phyloP scores from a whole-genome alignment of 2,888 invertebrate species.

The Teleogryllus oceanicus region DNA sequence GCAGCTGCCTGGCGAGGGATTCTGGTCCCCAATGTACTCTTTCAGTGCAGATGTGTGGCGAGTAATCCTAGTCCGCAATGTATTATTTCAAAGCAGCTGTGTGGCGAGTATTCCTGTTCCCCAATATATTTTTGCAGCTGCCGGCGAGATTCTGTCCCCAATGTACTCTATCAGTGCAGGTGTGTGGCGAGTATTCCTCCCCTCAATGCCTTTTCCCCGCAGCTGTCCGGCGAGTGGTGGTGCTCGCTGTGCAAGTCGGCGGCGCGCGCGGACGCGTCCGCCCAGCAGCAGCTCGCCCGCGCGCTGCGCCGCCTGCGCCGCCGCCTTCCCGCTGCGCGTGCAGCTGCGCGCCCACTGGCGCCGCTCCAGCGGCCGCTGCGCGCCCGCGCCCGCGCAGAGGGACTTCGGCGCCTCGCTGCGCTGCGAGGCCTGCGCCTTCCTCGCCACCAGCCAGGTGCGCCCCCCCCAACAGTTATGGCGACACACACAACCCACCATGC shows the following conservation, averaged over 20 bases:
- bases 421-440: constrained; percentile 59
- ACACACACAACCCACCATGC: not conserved
- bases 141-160: no score
- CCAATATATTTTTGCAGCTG: no score
- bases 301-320: constrained; percentile 63
- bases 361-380: constrained; percentile 52
- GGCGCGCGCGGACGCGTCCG: constrained; percentile 56
- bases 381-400: constrained; percentile 55
- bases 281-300: constrained; percentile 49
- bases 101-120: no score
- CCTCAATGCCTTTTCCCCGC: not conserved
- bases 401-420: constrained; percentile 61
- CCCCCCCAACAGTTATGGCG: constrained; percentile 57
- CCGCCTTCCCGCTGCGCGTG: constrained; percentile 70
- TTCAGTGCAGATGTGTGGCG: no score
- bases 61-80: no score
- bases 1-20: no score
- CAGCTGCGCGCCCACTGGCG: constrained; percentile 63
- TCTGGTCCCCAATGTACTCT: no score
- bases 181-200: no score
- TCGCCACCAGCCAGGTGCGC: constrained; percentile 60
- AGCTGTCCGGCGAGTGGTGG: constrained; percentile 57
- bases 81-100: no score
- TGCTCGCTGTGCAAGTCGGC: constrained; percentile 73
- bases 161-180: no score